A percentile compares a stretch with the other conserved stretches of the same genome.
phyloP scores from a whole-genome alignment of 2,113 vertebrate species.

The Hipposideros armiger region DNA sequence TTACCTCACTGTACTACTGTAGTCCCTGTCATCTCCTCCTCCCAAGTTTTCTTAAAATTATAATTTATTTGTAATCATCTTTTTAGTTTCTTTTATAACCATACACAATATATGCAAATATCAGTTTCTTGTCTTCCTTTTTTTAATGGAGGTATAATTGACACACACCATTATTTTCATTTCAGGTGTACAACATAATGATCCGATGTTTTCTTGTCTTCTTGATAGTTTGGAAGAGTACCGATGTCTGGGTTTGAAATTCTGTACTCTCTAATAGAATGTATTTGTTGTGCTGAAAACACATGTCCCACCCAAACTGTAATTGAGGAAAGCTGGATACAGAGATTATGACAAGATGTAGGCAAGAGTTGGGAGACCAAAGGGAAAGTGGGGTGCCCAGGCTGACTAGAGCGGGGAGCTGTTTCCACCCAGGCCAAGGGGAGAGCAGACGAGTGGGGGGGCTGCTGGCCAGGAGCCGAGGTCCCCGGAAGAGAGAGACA shows the following conservation, averaged over 20 bases:
- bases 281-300: background rate
- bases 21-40: background rate
- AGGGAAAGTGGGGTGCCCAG: background rate
- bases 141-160: background rate
- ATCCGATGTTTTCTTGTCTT: background rate
- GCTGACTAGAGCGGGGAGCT: background rate
- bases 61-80: background rate
- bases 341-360: background rate
- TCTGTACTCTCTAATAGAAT: background rate
- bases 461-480: background rate
- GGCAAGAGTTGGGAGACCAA: background rate
- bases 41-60: background rate
- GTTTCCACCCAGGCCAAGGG: background rate
- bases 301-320: background rate
- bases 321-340: background rate
- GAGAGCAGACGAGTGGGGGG: background rate
- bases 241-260: background rate
- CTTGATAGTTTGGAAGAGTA: background rate
- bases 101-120: background rate
- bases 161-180: background rate
- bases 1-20: background rate
- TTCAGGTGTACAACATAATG: background rate
- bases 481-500: rapidly evolving
- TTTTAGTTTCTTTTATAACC: background rate
- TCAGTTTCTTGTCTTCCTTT: background rate